These are phyloP conservation scores for Chlorocebus sabaeus DNA, from an alignment of 2,113 vertebrate genomes.

Conservation along the genomic window DNA sequence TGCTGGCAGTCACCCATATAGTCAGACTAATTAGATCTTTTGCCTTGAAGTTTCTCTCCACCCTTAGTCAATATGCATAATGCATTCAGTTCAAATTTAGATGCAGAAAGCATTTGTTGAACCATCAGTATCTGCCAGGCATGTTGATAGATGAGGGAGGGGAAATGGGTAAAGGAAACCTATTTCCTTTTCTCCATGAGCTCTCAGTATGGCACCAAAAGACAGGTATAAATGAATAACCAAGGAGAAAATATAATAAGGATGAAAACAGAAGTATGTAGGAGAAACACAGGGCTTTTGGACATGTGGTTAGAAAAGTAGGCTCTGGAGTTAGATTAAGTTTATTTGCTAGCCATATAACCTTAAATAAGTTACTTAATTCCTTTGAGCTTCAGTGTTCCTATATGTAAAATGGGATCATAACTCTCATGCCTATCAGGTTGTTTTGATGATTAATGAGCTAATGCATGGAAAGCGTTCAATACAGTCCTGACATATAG, in stretches of 20 bases:
- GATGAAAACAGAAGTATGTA: not conserved
- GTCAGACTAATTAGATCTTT: conserved; percentile 10
- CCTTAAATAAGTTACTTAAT: not conserved
- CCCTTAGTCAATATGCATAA: not conserved
- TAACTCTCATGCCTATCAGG: not conserved
- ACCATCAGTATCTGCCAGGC: not conserved
- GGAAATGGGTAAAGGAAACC: not conserved
- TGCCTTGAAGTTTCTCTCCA: conserved; percentile 29
- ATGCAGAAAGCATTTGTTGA: not conserved
- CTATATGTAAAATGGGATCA: not conserved
- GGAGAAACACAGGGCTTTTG: not conserved
- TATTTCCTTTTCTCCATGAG: not conserved
- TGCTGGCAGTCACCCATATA: not conserved
- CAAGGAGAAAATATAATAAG: not conserved
- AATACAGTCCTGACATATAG: not conserved
- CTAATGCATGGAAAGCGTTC: not conserved
- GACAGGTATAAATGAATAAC: not conserved
- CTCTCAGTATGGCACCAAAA: not conserved
- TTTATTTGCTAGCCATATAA: not conserved
- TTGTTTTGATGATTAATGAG: not conserved
- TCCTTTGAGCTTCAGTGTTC: not conserved
- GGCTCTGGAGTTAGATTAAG: not conserved
- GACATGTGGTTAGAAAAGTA: not conserved
- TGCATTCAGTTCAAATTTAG: not conserved
- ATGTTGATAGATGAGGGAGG: not conserved